Evolutionary conservation across 2,888 invertebrate species (phyloP), one percentile per base, ranked within the genome.

Genomic region (Drosophila cognata): DNA sequence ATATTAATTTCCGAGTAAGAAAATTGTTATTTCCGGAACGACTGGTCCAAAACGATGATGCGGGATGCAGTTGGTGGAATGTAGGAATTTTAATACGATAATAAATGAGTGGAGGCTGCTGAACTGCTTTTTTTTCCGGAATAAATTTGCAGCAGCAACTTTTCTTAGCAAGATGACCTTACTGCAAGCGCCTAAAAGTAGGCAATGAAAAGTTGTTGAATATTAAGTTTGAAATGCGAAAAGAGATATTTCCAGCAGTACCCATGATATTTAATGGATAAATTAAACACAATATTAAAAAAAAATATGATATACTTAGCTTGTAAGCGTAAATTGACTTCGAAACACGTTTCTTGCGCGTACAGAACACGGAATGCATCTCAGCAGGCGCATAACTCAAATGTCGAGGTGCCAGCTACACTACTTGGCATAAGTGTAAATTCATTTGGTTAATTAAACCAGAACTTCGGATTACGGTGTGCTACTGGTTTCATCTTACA

Each of bases 1-100:
- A 89, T 89, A 90, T 89, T 91, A 89, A 91, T 91, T 91, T 91
- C 90, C 91, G 83, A 85, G 82, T 74, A 83, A 90, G 91, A 89
- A 90, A 89, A 91, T 91, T 88, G 89, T 83, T 88, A 86, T 90
- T 90, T 90, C 89, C 88, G 82, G 79, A 61, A 83, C 58, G 76
- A 74, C 72, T 74, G 81, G 68, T 61, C 69, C 77, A 73, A 82
- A 77, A 65, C 53, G 53, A 59, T 21, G 61, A 43, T n/a, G 69
- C 36, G 13, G 36, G 11, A 5, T 2, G 6, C 31, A 57, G 55
- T 21, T 25, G 36, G 56, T 35, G 63, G 48, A 62, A 52, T 66
- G 55, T 56, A 58, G 63, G 68, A 77, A 84, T 84, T 88, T 88
- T 88, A 84, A 86, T 86, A 78, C 77, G 76, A 84, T 87, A 87